Conservation (phyloP, 1,140 invertebrate species). For the Mycetomoellerius zeteki region DNA sequence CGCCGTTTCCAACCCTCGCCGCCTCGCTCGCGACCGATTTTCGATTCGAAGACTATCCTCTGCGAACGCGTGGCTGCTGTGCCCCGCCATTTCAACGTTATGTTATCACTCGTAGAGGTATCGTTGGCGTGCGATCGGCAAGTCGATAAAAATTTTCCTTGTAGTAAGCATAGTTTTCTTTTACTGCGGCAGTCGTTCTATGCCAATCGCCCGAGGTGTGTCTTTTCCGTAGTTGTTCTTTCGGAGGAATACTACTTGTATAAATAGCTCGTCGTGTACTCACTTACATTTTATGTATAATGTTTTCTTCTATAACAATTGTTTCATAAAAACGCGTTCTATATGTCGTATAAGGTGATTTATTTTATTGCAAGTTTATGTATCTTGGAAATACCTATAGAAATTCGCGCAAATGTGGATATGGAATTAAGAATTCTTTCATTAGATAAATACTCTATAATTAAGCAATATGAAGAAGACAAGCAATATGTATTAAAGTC, state of each 20-base stretch:
- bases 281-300: conserved; percentile 4
- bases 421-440: background rate
- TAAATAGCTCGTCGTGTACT: background rate
- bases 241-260: background rate
- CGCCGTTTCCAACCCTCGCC: conserved; percentile 73
- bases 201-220: conserved; percentile 4
- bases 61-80: conserved; percentile 37
- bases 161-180: conserved; percentile 26
- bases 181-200: conserved; percentile 11
- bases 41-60: conserved; percentile 63
- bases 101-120: conserved; percentile 72
- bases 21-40: conserved; percentile 62
- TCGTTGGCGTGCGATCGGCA: conserved; percentile 43
- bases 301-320: background rate
- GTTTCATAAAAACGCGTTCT: background rate
- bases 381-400: background rate
- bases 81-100: conserved; percentile 65
- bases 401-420: background rate
- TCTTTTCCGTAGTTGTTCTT: background rate
- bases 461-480: background rate
- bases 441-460: conserved; percentile 12
- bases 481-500: background rate
- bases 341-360: background rate
- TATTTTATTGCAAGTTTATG: background rate
- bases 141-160: conserved; percentile 60